Evolutionary conservation across 2,797 vertebrate species (phyloP).

Genomic region (Helicolenus hilgendorfi): DNA sequence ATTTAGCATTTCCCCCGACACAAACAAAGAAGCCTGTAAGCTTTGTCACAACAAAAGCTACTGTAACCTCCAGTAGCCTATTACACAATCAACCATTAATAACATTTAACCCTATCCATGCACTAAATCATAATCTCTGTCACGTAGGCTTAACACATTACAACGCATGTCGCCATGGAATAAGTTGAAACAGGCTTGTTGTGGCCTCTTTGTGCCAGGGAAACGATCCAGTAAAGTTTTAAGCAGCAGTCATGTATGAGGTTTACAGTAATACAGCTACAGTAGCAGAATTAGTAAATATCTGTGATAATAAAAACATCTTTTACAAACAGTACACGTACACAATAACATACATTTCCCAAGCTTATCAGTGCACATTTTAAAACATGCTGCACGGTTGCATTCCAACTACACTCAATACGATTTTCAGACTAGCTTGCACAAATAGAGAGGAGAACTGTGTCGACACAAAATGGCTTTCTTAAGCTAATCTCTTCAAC

Average conservation of each 20-base stretch:
- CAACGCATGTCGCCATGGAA: conserved; percentile 28
- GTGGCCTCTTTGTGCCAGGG: conserved; percentile 58
- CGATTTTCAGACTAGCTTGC: conserved; percentile 91
- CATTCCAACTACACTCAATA: conserved; percentile 94
- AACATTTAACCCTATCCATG: conserved; percentile 19
- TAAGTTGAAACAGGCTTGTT: conserved; percentile 42
- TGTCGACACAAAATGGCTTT: conserved; percentile 77
- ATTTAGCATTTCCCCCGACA: conserved; percentile 48
- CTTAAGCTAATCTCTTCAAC: conserved; percentile 76
- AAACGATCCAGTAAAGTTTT: conserved; percentile 80
- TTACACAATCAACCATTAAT: conserved; percentile 22
- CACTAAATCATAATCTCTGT: conserved; percentile 19
- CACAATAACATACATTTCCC: conserved; percentile 92
- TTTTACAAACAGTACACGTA: conserved; percentile 92
- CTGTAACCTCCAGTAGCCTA: conserved; percentile 11
- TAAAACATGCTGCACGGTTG: conserved; percentile 95
- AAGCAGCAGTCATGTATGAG: conserved; percentile 98
- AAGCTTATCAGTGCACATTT: conserved; percentile 96
- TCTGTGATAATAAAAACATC: conserved; percentile 79
- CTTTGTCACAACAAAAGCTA: conserved; percentile 9
- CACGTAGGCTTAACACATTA: conserved; percentile 24
- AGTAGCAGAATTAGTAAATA: conserved; percentile 89
- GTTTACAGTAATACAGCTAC: conserved; percentile 94
- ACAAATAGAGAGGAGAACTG: conserved; percentile 65
- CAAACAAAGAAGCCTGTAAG: conserved; percentile 40